A percentile compares a stretch with the other conserved stretches of the same genome.
Evolutionary conservation across 2,113 vertebrate species (phyloP).

Genomic region (Aptenodytes forsteri): DNA sequence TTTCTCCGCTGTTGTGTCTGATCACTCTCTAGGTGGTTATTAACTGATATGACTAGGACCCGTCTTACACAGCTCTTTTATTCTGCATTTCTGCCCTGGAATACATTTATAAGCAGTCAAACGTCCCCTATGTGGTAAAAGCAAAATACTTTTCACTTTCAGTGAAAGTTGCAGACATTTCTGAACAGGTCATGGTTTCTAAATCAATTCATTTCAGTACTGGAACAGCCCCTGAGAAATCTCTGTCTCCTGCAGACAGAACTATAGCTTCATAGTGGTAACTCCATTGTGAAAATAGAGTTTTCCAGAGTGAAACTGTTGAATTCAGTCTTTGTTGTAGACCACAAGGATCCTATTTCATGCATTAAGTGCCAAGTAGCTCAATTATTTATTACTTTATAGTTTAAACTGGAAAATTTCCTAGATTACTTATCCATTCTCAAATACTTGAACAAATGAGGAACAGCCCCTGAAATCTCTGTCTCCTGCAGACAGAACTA

Average conservation of each 20-base stretch:
- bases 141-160: not conserved
- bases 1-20: not conserved
- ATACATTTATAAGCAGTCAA: not conserved
- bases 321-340: conserved; percentile 25
- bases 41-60: not conserved
- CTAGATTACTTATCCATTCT: conserved; percentile 7
- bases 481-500: not conserved
- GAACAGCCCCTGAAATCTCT: conserved; percentile 5
- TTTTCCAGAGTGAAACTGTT: not conserved
- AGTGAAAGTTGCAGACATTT: not conserved
- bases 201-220: conserved; percentile 21
- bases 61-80: not conserved
- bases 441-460: no score
- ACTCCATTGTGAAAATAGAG: not conserved
- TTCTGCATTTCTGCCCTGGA: not conserved
- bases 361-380: not conserved
- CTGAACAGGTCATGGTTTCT: not conserved
- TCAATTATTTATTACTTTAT: conserved; percentile 17
- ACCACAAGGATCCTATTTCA: conserved; percentile 16
- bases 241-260: not conserved
- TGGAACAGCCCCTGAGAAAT: conserved; percentile 17
- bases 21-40: not conserved
- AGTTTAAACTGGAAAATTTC: conserved; percentile 18
- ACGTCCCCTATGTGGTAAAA: not conserved
- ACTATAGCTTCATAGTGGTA: not conserved